Conservation (phyloP, 2,113 vertebrate genomes). For the Apus apus region DNA sequence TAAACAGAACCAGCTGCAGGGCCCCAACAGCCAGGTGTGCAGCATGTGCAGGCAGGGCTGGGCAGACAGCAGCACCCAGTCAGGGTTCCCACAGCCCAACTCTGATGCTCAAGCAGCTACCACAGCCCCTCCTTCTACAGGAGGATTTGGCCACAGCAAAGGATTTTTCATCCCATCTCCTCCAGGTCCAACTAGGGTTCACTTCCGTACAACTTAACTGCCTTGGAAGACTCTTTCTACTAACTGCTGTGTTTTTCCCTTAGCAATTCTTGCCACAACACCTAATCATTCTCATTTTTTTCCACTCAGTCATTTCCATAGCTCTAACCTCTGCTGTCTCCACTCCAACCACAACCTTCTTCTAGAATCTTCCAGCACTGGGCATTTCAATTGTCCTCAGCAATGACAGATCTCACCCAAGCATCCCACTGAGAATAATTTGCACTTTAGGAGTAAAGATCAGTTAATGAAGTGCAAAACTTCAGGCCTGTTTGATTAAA, state of each 20-base stretch:
- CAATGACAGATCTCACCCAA: not conserved
- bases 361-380: not conserved
- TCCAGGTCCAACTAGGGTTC: not conserved
- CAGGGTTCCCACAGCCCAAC: not conserved
- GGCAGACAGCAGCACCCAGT: not conserved
- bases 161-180: not conserved
- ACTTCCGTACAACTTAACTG: not conserved
- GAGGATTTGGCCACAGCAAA: fast-evolving
- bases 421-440: not conserved
- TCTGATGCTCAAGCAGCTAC: fast-evolving
- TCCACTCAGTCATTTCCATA: not conserved
- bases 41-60: fast-evolving
- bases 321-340: not conserved
- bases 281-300: not conserved
- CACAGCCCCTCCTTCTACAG: not conserved
- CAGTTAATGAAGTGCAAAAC: slow-evolving; percentile 49
- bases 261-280: not conserved
- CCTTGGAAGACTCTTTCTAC: not conserved
- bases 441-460: not conserved
- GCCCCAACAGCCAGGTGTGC: not conserved
- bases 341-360: not conserved
- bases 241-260: not conserved
- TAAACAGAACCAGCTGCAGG: fast-evolving
- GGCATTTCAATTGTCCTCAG: not conserved
- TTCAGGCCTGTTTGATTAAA: slow-evolving; percentile 49